These are phyloP conservation scores for Eudemis profundana DNA, from an alignment of 2,888 invertebrate species.

Conservation along the genomic window DNA sequence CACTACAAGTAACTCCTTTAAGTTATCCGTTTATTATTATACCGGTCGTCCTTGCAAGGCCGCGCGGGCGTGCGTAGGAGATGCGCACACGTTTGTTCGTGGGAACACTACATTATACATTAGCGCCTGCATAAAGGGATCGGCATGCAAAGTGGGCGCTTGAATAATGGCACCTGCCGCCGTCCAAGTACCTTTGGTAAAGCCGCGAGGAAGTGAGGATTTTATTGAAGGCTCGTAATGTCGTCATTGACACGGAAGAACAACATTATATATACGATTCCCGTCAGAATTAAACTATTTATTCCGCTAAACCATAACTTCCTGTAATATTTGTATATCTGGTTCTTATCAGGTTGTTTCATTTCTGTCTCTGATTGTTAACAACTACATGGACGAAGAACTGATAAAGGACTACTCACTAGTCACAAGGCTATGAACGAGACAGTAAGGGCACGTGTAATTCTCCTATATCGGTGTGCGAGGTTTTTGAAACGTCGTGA, in stretches of 20 bases:
- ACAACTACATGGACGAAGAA: no score
- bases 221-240: conserved; percentile 15
- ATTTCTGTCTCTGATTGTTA: no score
- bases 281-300: no score
- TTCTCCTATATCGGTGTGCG: no score
- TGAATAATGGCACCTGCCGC: conserved; percentile 45
- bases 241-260: background rate
- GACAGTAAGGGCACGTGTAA: no score
- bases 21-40: conserved; percentile 43
- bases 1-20: conserved; percentile 14
- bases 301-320: no score
- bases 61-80: conserved; percentile 46
- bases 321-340: no score
- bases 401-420: no score
- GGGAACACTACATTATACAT: conserved; percentile 42
- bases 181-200: conserved; percentile 16
- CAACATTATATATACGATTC: no score
- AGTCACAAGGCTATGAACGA: no score
- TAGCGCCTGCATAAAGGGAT: conserved; percentile 31
- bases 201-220: conserved; percentile 35
- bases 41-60: conserved; percentile 54
- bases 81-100: conserved; percentile 46
- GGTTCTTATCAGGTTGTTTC: no score
- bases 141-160: conserved; percentile 30
- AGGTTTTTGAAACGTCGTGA: no score